Base-by-base conservation (phyloP, 1,140 invertebrate species). In the Anastrepha obliqua region DNA sequence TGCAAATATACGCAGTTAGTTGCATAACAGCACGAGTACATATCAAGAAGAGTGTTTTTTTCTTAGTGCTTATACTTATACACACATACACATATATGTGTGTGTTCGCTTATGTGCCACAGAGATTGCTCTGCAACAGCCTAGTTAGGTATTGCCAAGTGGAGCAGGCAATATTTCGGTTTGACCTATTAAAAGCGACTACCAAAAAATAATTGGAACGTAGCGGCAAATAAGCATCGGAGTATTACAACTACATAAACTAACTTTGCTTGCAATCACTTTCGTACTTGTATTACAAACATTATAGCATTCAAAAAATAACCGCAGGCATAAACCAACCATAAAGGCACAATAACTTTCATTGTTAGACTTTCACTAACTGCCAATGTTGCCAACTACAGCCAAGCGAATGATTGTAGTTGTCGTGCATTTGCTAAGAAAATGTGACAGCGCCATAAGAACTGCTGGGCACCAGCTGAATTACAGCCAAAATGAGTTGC, bases 171-270 rank as follows among this genome's bases (percentile, higher is more conserved):
- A 81, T 81, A 81, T 81, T 81, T 58, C 74, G 74, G n/a, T 15
- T 29, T 81, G 74, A 81, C 74, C 74, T 55, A 81, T 81, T 81
- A 55, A 81, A 81, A 81, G 11, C 47, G 4, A 62, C 47, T 55
- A 47, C 47, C 74, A 20, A 81, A 81, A 81, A 81, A 81, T 55
- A 81, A 81, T 81, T 81, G 74, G 74, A 55, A 81, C 74, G 15
- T 81, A 42, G 74, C 29, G 29, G 29, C 74, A 81, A 81, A 81
- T 58, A 81, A 58, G 74, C 74, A 81, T 9, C 74, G 11, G 29
- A 51, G n/a, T 55, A 81, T 29, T 58, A 81, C 47, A 81, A 55
- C 17, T 47, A 81, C 4, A 62, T 15, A 62, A n/a, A 20, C 7
- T 20, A 11, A n/a, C 11, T n/a, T 81, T 17, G 47, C 17, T 55